These are phyloP conservation scores for Chascanopsetta lugubris DNA, from an alignment of 2,113 vertebrate genomes.

Conservation along the genomic window DNA sequence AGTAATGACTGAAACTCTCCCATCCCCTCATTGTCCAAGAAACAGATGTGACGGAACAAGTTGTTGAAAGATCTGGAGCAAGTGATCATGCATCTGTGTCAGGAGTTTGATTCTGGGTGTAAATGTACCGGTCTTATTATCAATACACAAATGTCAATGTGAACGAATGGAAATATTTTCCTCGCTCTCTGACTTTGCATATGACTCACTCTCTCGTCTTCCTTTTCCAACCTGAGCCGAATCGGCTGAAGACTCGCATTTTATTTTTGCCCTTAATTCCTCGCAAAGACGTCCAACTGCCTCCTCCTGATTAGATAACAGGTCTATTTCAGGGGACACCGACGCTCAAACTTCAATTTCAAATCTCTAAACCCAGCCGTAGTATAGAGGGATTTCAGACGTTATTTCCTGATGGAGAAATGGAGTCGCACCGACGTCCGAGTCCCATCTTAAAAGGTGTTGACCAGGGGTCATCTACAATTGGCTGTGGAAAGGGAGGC, in stretches of 20 bases:
- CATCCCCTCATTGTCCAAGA: neutral
- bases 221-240: neutral
- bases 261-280: neutral
- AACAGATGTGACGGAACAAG: neutral
- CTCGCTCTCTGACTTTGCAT: too few species aligned
- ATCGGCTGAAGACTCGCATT: neutral
- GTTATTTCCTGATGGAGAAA: slow-evolving; percentile 1
- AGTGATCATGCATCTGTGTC: neutral
- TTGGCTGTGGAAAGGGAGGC: neutral
- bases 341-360: neutral
- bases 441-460: neutral
- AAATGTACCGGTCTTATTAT: neutral
- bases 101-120: too few species aligned
- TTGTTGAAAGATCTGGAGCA: neutral
- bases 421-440: neutral
- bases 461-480: neutral
- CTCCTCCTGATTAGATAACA: neutral
- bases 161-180: too few species aligned
- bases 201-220: neutral
- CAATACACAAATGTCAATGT: too few species aligned
- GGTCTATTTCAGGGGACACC: neutral
- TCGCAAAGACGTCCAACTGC: neutral
- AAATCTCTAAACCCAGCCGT: neutral
- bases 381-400: neutral
- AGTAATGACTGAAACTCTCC: neutral